Conservation (phyloP, 2,113 vertebrate genomes). For the Prietella phreatophila region DNA sequence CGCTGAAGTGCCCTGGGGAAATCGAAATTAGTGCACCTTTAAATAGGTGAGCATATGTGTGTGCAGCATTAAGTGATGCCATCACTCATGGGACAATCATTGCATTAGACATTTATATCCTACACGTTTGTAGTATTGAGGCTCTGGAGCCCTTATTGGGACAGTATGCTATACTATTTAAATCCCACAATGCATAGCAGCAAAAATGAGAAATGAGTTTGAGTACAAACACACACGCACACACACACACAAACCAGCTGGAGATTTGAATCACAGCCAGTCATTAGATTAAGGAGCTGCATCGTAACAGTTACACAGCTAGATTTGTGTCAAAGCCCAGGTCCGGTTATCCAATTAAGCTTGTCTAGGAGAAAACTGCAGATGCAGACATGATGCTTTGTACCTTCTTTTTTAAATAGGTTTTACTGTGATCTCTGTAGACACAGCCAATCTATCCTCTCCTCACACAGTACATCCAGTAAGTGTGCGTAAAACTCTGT, state of each 20-base stretch:
- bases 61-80: not conserved
- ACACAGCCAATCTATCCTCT: not conserved
- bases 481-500: not conserved
- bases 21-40: not conserved
- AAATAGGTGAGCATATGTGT: not conserved
- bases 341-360: not conserved
- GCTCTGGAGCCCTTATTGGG: not conserved
- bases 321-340: constrained; percentile 27
- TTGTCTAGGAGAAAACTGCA: not conserved
- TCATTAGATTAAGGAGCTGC: constrained; percentile 23
- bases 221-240: not conserved
- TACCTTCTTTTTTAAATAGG: not conserved
- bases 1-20: not conserved
- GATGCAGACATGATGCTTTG: not conserved
- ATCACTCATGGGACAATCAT: not conserved
- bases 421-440: constrained; percentile 8
- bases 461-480: not conserved
- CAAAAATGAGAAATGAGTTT: not conserved
- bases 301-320: constrained; percentile 5
- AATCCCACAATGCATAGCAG: constrained; percentile 4
- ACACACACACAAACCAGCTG: not conserved
- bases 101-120: not conserved
- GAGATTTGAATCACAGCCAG: constrained; percentile 13
- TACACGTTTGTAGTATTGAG: not conserved
- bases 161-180: constrained; percentile 17